These are phyloP conservation scores for Nerophis lumbriciformis DNA, from an alignment of 2,113 vertebrate genomes.

Conservation along the genomic window DNA sequence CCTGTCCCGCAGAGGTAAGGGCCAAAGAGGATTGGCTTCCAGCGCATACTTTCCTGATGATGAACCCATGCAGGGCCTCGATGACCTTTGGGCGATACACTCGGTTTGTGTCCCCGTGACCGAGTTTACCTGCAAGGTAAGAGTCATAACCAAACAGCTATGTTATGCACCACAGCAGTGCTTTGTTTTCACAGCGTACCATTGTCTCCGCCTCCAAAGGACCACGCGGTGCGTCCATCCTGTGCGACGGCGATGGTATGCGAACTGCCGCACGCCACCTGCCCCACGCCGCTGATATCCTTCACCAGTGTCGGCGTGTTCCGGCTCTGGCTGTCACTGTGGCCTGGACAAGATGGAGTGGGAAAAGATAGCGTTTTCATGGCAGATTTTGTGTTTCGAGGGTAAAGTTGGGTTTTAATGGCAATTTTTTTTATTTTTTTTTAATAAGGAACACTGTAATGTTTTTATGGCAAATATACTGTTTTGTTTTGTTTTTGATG, in stretches of 20 bases:
- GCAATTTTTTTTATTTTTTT: too few relatives aligned
- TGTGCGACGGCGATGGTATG: slow-evolving; percentile 77
- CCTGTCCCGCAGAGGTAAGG: slow-evolving; percentile 78
- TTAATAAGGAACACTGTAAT: too few relatives aligned
- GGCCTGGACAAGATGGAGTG: slow-evolving; percentile 53
- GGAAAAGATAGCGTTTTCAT: background rate
- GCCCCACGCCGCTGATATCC: slow-evolving; percentile 76
- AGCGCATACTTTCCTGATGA: slow-evolving; percentile 78
- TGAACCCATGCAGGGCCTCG: slow-evolving; percentile 74
- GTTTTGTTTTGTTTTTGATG: too few relatives aligned
- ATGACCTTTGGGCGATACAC: slow-evolving; percentile 78
- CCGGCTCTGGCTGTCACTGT: slow-evolving; percentile 78
- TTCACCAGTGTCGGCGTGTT: slow-evolving; percentile 77
- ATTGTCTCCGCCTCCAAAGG: slow-evolving; percentile 79
- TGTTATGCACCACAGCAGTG: background rate
- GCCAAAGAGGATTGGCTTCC: slow-evolving; percentile 78
- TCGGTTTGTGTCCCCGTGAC: slow-evolving; percentile 77
- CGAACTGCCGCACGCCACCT: slow-evolving; percentile 77
- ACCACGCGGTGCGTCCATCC: slow-evolving; percentile 78
- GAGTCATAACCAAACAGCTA: slow-evolving; percentile 9
- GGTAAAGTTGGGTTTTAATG: too few relatives aligned
- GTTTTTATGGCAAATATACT: too few relatives aligned
- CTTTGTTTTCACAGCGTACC: slow-evolving; percentile 45
- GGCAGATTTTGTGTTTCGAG: too few relatives aligned
- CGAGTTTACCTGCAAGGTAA: slow-evolving; percentile 73